A percentile compares a stretch with the other conserved stretches of the same genome.
These are phyloP conservation scores for Rhinophrynus dorsalis DNA, from an alignment of 2,797 vertebrate genomes.

Conservation along the genomic window DNA sequence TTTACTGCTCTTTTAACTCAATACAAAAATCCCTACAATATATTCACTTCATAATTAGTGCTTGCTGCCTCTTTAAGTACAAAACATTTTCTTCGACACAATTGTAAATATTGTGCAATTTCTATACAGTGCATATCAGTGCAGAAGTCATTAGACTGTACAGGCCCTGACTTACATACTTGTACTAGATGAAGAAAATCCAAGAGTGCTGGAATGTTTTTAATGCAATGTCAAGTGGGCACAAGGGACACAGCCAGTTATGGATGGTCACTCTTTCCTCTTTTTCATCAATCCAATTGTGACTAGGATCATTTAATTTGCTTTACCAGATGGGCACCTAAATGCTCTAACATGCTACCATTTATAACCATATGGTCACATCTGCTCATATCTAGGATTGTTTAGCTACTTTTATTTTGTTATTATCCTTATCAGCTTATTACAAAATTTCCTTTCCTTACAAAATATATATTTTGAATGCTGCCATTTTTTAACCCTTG, in stretches of 20 bases:
- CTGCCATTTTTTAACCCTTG: no score
- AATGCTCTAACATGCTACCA: conserved; percentile 44
- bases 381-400: conserved; percentile 33
- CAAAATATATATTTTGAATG: no score
- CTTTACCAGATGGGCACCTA: conserved; percentile 47
- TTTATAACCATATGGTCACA: conserved; percentile 49
- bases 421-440: no score
- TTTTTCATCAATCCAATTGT: conserved; percentile 48
- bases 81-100: no score
- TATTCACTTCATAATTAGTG: no score
- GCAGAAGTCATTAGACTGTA: not conserved
- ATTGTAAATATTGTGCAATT: no score
- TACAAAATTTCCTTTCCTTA: no score
- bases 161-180: not conserved
- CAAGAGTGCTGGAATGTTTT: conserved; percentile 13
- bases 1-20: no score
- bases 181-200: conserved; percentile 5
- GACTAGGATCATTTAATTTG: conserved; percentile 48
- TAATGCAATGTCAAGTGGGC: conserved; percentile 44
- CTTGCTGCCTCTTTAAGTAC: no score
- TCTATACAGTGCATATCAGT: no score
- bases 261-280: conserved; percentile 42
- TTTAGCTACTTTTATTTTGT: conserved; percentile 20
- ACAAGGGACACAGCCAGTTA: conserved; percentile 30
- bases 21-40: no score